Base-by-base conservation (phyloP, 2,888 invertebrate genomes). In the Nomada flava region DNA sequence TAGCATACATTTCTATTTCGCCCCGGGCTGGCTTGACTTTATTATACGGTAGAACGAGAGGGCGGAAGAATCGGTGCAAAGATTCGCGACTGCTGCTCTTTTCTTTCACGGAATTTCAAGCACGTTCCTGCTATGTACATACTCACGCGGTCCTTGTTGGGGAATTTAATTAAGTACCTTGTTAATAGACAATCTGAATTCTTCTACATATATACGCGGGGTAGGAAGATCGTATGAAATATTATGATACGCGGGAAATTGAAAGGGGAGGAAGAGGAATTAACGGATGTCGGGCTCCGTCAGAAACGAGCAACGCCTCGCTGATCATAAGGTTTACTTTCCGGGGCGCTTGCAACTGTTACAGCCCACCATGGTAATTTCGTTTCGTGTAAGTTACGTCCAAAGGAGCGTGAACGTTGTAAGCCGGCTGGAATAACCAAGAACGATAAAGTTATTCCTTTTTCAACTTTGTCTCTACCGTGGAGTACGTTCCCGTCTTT, bases 1-100 rank as follows among this genome's bases (percentile, higher is more conserved):
- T 86, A 88, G 83, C 88, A 87, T 87, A 87, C 85, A 85, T 88
- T 88, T 84, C 76, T 82, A 77, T 68, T 76, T 67, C 65, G 63
- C 60, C 20, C 4, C 36, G 42, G 29, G 62, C 42, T 15, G 50
- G 26, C 50, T 42, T 50, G 68, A 36, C 72, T 83, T 77, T 79
- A 77, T 85, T 85, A 77, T 65, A 63, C 67, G 68, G 65, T 52
- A 42, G 26, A 10, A 42, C 42, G 60, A 15, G n/a, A 18, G 44
- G 23, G 42, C 23, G 47, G 52, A 69, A 69, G 70, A 79, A 83
- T 72, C 76, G 72, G 57, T 77, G 60, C 55, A 42, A 50, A 23
- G 59, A 60, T 47, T 29, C 29, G 60, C 36, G 60, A 26, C 60
- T 11, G 60, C 29, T 52, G 60, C 36, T 60, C 36, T 18, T 60